Percentiles rank a stretch among this genome's conserved stretches.
Conservation (phyloP, 2,888 invertebrate species). For the Yponomeuta plumbellus region DNA sequence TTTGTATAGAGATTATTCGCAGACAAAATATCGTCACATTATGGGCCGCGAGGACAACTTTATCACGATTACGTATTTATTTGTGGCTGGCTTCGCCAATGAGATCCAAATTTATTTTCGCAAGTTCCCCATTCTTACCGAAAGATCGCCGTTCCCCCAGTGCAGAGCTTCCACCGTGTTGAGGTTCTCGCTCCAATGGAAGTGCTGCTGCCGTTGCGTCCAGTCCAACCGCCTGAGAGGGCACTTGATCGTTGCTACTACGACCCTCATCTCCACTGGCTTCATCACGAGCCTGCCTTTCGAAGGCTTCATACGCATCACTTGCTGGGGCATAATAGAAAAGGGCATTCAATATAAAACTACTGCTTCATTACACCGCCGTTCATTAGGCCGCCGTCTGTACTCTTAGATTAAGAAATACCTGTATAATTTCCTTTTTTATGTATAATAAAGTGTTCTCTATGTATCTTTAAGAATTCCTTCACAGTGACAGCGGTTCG, state of each 20-base stretch:
- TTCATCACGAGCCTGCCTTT: slow-evolving; percentile 17
- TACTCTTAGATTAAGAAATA: too few species aligned
- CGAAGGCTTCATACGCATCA: neutral
- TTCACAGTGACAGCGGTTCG: too few species aligned
- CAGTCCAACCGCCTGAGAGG: slow-evolving; percentile 64
- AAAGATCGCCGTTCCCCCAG: slow-evolving; percentile 63
- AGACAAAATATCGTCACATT: too few species aligned
- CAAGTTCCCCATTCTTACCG: slow-evolving; percentile 35
- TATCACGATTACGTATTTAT: too few species aligned
- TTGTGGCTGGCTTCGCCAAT: neutral
- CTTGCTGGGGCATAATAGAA: neutral
- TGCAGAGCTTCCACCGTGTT: slow-evolving; percentile 54
- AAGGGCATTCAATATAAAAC: too few species aligned
- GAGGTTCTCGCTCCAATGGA: slow-evolving; percentile 75
- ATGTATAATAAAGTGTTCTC: too few species aligned
- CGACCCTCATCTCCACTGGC: slow-evolving; percentile 44
- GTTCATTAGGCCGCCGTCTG: too few species aligned
- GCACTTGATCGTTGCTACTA: slow-evolving; percentile 68
- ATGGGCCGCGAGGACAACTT: too few species aligned
- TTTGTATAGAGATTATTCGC: too few species aligned
- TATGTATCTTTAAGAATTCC: too few species aligned
- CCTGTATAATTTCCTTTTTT: too few species aligned
- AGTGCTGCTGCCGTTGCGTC: slow-evolving; percentile 73
- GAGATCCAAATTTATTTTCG: neutral
- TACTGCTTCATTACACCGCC: too few species aligned